phyloP scores from a whole-genome alignment of 1,140 invertebrate genomes.

The Polyergus mexicanus region DNA sequence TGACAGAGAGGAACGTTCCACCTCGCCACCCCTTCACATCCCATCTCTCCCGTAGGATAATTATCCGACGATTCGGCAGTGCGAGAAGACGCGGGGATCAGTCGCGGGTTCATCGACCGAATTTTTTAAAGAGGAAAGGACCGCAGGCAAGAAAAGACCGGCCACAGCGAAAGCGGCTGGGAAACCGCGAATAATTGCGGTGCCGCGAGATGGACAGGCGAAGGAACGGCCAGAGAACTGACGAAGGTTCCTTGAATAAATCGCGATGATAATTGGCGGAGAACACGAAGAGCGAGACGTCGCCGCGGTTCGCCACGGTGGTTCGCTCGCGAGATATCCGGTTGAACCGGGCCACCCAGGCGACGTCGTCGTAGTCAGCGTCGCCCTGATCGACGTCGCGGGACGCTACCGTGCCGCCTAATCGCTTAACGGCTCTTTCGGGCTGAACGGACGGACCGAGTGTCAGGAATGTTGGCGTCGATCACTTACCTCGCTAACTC shows the following conservation, averaged over 20 bases:
- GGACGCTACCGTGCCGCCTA: conserved; percentile 37
- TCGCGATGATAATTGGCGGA: conserved; percentile 60
- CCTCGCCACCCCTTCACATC: neutral
- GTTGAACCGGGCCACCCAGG: conserved; percentile 56
- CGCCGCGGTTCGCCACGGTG: conserved; percentile 38
- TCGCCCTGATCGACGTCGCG: conserved; percentile 46
- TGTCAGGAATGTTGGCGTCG: conserved; percentile 6
- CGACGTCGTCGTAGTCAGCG: conserved; percentile 22
- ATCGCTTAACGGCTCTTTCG: conserved; percentile 40
- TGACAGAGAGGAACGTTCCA: conserved; percentile 55
- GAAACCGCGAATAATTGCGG: conserved; percentile 62
- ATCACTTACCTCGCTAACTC: conserved; percentile 28
- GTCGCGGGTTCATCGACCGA: conserved; percentile 67
- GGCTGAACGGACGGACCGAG: conserved; percentile 14
- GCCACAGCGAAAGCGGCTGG: conserved; percentile 27
- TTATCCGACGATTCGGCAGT: conserved; percentile 51
- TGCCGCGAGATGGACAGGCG: conserved; percentile 53
- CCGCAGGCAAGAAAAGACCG: neutral
- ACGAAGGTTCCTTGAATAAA: conserved; percentile 53
- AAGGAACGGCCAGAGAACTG: neutral
- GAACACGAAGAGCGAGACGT: conserved; percentile 24
- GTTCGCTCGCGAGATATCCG: conserved; percentile 40
- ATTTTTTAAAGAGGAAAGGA: conserved; percentile 41
- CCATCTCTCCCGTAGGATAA: conserved; percentile 46
- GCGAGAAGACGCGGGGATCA: neutral